These are phyloP conservation scores for Phaedon cochleariae DNA, from an alignment of 2,888 invertebrate species.

Conservation along the genomic window DNA sequence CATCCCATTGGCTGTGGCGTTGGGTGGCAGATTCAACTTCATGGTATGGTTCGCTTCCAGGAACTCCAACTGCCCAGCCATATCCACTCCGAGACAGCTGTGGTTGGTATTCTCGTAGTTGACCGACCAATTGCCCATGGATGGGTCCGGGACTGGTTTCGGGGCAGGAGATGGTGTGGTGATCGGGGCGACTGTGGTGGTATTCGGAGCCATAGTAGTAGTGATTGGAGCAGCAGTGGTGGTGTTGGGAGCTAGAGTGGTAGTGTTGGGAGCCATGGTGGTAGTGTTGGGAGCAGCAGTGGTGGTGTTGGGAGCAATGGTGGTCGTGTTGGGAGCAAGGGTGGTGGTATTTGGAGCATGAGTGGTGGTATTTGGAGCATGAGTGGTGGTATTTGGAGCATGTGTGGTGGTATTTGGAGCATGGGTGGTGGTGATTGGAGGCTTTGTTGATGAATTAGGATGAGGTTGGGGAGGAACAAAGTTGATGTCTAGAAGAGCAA, in stretches of 20 bases:
- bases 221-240: neutral
- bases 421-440: neutral
- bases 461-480: neutral
- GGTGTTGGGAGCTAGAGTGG: neutral
- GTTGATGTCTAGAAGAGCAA: too few species aligned
- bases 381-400: neutral
- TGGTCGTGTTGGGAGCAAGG: neutral
- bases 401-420: neutral
- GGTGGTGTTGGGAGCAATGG: neutral
- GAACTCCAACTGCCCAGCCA: slow-evolving; percentile 73
- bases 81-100: slow-evolving; percentile 72
- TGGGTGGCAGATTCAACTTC: slow-evolving; percentile 61
- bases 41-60: slow-evolving; percentile 54
- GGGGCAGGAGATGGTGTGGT: slow-evolving; percentile 46
- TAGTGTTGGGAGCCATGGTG: neutral
- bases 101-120: slow-evolving; percentile 51
- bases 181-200: slow-evolving; percentile 50
- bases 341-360: neutral
- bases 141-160: slow-evolving; percentile 54
- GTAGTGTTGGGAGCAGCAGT: neutral
- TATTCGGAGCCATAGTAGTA: slow-evolving; percentile 29
- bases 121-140: slow-evolving; percentile 64
- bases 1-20: slow-evolving; percentile 56
- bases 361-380: neutral
- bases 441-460: neutral